Evolutionary conservation across 1,140 invertebrate species (phyloP).

Genomic region (Pachyrhynchus sulphureomaculatus): DNA sequence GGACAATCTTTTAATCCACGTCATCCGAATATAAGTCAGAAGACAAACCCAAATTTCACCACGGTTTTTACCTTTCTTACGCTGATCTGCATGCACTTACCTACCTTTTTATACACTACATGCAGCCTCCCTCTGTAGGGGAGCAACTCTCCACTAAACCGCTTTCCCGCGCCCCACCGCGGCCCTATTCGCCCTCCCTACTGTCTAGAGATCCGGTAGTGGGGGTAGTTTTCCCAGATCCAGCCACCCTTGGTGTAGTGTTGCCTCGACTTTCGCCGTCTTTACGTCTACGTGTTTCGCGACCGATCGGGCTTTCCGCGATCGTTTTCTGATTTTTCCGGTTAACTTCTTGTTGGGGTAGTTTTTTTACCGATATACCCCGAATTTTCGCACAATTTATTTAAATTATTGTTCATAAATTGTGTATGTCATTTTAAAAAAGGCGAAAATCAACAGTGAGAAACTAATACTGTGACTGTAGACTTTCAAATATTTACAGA

Average conservation of each 20-base stretch:
- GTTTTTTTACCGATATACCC: no score
- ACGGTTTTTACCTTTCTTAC: neutral
- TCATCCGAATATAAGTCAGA: neutral
- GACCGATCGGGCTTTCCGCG: neutral
- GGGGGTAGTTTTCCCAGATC: conserved; percentile 31
- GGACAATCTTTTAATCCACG: no score
- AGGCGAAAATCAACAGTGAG: no score
- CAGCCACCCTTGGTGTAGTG: conserved; percentile 31
- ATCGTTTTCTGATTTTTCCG: neutral
- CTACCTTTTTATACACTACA: conserved; percentile 25
- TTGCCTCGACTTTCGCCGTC: conserved; percentile 12
- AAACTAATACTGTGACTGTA: no score
- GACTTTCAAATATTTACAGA: no score
- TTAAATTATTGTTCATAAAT: no score
- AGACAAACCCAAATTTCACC: neutral
- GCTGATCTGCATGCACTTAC: conserved; percentile 22
- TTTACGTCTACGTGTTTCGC: neutral
- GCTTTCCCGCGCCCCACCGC: neutral
- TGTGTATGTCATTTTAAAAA: no score
- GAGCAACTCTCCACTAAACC: conserved; percentile 6
- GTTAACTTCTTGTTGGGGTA: no score
- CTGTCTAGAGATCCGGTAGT: conserved; percentile 14
- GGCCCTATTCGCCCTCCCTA: conserved; percentile 4
- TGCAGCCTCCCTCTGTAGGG: conserved; percentile 5
- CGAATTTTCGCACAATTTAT: no score